Evolutionary conservation across 2,797 vertebrate species (phyloP).

Genomic region (Chelon auratus): DNA sequence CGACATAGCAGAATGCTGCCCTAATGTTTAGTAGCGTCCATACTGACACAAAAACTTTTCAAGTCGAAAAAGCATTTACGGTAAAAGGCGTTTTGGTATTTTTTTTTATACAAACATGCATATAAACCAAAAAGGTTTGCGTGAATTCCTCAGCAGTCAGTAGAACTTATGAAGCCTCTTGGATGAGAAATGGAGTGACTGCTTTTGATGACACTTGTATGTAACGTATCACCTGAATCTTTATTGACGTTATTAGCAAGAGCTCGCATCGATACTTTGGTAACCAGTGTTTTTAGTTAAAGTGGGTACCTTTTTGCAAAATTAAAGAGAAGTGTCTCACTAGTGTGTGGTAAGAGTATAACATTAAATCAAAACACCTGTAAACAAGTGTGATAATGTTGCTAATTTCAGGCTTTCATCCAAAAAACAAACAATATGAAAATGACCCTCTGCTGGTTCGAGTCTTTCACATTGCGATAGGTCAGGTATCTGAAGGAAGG

Average conservation of each 20-base stretch:
- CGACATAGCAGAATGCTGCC: not conserved
- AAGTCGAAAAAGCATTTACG: not conserved
- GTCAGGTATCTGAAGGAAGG: not conserved
- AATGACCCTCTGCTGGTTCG: too few relatives aligned
- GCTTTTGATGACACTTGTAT: not conserved
- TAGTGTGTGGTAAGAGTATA: conserved; percentile 2
- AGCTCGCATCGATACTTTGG: not conserved
- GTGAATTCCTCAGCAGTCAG: too few relatives aligned
- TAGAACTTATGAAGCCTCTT: not conserved
- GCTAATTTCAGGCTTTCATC: too few relatives aligned
- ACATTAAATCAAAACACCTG: conserved; percentile 10
- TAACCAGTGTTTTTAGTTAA: not conserved
- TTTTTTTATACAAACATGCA: not conserved
- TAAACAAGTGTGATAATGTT: not conserved
- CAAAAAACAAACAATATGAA: too few relatives aligned
- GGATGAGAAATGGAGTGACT: not conserved
- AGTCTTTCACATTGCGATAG: not conserved
- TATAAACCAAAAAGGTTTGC: not conserved
- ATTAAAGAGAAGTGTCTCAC: not conserved
- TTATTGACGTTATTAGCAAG: not conserved
- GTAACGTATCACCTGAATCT: not conserved
- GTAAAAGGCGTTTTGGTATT: not conserved
- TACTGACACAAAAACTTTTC: not conserved
- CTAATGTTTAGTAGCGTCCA: not conserved
- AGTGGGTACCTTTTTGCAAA: not conserved